Base-by-base conservation (phyloP, 1,140 invertebrate genomes). In the Pentalonia nigronervosa region DNA sequence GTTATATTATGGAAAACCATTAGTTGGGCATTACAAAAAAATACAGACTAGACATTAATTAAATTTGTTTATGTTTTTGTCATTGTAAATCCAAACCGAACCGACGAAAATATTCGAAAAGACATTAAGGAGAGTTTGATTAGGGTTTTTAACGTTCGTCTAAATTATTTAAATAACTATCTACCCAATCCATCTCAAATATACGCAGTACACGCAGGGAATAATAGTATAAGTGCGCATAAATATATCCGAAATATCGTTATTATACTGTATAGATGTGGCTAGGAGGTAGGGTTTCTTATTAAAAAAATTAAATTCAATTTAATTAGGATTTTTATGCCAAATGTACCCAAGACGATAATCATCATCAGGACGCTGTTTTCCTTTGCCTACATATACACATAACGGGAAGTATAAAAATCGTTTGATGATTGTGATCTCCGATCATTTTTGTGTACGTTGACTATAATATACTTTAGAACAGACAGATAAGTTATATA, bases 111-210 rank as follows among this genome's bases (percentile, higher is more conserved):
- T 76, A 76, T 76, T 76, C 60, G 14, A 76, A 76, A n/a, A 76
- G n/a, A 76, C 60, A 76, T 76, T 76, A 76, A 67, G n/a, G 60
- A 7, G 60, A 67, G 60, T 76, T 76, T 76, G n/a, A 30, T 76
- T 76, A n/a, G 14, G 14, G 60, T 76, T 76, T 76, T 34, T 34
- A 76, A 17, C n/a, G 14, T 76, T 76, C 14, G n/a, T 76, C 60
- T 76, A 76, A 76, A 76, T 76, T 76, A 76, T 76, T 76, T 76
- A 34, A 76, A 76, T n/a, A 76, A 76, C 60, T 76, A 76, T 76
- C 60, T 76, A 76, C 30, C 60, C 60, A 76, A 17, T n/a, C 14
- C 60, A 76, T 76, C 60, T 76, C n/a, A 30, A 76, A 34, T 14
- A 67, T n/a, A 76, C 14, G 60, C 14, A 53, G 60, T 76, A 30